These are phyloP conservation scores for Bhutanitis thaidina DNA, from an alignment of 2,888 invertebrate species.

Conservation along the genomic window DNA sequence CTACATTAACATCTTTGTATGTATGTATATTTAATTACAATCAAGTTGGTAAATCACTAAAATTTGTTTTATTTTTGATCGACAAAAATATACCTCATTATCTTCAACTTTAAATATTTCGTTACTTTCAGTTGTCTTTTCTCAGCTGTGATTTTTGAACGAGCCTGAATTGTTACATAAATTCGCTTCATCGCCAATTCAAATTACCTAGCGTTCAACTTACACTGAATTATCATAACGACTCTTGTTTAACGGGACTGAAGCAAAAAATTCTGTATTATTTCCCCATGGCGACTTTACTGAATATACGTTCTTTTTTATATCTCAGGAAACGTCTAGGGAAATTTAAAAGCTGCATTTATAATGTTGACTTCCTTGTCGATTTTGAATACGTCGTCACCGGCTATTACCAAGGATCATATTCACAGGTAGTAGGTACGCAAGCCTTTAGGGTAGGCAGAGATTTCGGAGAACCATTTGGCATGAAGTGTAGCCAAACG, in stretches of 20 bases:
- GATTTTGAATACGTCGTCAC: neutral
- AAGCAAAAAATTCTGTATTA: slow-evolving; percentile 39
- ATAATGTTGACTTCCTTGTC: neutral
- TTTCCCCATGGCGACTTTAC: slow-evolving; percentile 42
- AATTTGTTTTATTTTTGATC: too few species aligned
- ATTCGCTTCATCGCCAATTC: slow-evolving; percentile 14
- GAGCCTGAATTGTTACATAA: slow-evolving; percentile 5
- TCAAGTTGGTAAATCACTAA: too few species aligned
- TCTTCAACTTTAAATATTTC: too few species aligned
- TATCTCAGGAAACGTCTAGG: neutral
- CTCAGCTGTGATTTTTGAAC: slow-evolving; percentile 1
- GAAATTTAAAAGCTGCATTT: neutral
- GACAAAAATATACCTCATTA: too few species aligned
- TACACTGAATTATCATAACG: slow-evolving; percentile 35
- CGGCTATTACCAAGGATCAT: too few species aligned
- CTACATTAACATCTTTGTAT: too few species aligned
- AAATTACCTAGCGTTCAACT: slow-evolving; percentile 18
- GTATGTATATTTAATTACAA: too few species aligned
- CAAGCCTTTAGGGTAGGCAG: too few species aligned
- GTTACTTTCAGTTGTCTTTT: too few species aligned
- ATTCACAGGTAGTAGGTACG: too few species aligned
- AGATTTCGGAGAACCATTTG: too few species aligned
- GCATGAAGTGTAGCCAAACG: too few species aligned
- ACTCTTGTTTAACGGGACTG: slow-evolving; percentile 39
- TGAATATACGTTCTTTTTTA: slow-evolving; percentile 7